Evolutionary conservation across 2,888 invertebrate genomes (phyloP), one percentile per base, ranked within the genome.

Genomic region (Pachydiplax longipennis): DNA sequence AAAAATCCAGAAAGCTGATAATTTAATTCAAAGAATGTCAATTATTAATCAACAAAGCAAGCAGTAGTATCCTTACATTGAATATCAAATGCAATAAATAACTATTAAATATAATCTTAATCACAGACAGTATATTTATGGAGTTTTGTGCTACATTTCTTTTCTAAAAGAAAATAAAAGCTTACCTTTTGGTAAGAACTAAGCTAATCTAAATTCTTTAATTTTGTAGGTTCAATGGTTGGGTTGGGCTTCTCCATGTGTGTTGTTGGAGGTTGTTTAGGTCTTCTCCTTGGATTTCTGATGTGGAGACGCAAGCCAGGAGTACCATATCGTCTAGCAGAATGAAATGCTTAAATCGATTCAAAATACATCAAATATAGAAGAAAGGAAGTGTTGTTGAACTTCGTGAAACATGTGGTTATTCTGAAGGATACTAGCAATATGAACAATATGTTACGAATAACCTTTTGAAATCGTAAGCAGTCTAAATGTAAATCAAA

Each of bases 241-340:
- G 93, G 93, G 22, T 92, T 93, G 18, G 93, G 93, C n/a, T 92
- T 93, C 90, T 93, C 93, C n/a, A 93, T 93, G 93, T 93, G 93
- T 65, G 93, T 93, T 90, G 91, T 93, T 65, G 93, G 93, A 35
- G 92, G 93, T 3, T 93, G 93, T 87, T 92, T 93, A 58, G 93
- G 93, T 53, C 92, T 93, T 65, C 92, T 93, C 31, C 92, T 93
- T 87, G 93, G 93, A 18, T 93, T 93, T 91, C 92, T 93, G 25
- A 91, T 93, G 40, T 93, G 93, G 93, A 93, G 93, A 91, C 92
- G 93, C 81, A 92, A 93, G 91, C 92, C 92, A 22, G 92, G 93
- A 73, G 91, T 92, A 82, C 92, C 93, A 22, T 93, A 93, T 91
- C 91, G 91, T 35, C 90, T 92, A 25, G 91, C 92, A 61, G 91